Percentiles rank a stretch among this genome's conserved stretches.
phyloP scores from a whole-genome alignment of 2,797 vertebrate genomes.

The Rallus crepitans region DNA sequence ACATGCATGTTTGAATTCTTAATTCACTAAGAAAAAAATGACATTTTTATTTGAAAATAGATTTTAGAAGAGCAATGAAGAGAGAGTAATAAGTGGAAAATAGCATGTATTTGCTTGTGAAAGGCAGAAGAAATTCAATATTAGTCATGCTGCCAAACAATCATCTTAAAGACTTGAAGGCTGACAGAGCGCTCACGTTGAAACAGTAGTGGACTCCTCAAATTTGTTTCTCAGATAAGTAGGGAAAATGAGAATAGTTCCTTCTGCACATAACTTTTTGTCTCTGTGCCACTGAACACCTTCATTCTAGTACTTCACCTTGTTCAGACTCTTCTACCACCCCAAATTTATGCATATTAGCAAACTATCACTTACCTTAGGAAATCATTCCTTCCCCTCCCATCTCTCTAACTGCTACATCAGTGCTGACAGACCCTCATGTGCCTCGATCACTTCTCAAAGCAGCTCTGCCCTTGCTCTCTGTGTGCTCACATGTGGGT shows the following conservation, averaged over 20 bases:
- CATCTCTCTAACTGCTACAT: neutral
- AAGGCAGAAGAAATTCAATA: neutral
- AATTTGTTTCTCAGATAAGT: neutral
- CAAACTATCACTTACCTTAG: neutral
- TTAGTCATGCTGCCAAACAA: neutral
- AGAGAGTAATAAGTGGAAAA: neutral
- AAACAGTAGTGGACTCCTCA: neutral
- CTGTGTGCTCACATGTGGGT: accelerated
- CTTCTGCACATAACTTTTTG: neutral
- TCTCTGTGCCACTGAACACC: neutral
- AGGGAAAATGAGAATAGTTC: neutral
- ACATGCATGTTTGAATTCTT: neutral
- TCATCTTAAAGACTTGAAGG: neutral
- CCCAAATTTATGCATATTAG: neutral
- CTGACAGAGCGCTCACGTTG: neutral
- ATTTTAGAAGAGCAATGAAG: neutral
- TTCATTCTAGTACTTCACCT: neutral
- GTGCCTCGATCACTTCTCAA: neutral
- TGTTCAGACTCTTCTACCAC: neutral
- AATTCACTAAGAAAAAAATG: neutral
- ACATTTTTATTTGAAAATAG: neutral
- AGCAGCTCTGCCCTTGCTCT: neutral
- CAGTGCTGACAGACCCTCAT: neutral
- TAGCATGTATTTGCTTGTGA: neutral
- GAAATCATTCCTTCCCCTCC: neutral